Evolutionary conservation across 2,797 vertebrate genomes (phyloP), one percentile per base, ranked within the genome.

Genomic region (Sebastes matsubarae): DNA sequence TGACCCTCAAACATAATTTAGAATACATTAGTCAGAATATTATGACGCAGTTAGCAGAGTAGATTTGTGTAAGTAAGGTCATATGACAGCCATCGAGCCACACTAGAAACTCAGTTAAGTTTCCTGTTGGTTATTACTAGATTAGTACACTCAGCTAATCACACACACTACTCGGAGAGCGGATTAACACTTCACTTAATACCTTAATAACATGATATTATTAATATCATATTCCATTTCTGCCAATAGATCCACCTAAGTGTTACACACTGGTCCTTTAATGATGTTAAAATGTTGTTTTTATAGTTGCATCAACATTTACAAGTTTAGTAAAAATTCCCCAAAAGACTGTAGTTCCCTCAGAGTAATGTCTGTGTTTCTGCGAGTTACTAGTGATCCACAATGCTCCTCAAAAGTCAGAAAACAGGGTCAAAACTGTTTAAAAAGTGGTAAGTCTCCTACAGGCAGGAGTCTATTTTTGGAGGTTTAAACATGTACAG

Each of bases 401-500:
- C 7, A 75, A 10, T 18, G 22, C 42, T 66, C 34, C 24, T 67
- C 20, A 38, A 46, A 16, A 69, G 27, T 46, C 16, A 3, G 3
- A 60, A 12, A 72, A 54, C 1, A 5, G 22, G 30, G 36, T 63
- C 55, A 38, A 58, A 55, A 10, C 4, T 27, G 27, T 68, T 55
- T 13, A 46, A 29, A 29, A 77, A 72, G 22, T 60, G 24, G 13
- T 72, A 67, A 50, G 68, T 30, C 27, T 66, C 27, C 36, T 69
- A 50, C 46, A n/a, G 58, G 11, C 68, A 68, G 14, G 29, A 70
- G 61, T n/a, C 63, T 82, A 84, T 71, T 80, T 81, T 66, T 75
- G 25, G 67, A 82, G 12, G 3, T 34, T 81, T 72, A 54, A 68
- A 63, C 22, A 25, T 42, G 34, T 18, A 55, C 63, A 54, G 6